A percentile compares a stretch with the other conserved stretches of the same genome.
These are phyloP conservation scores for Drosophila baimaii DNA, from an alignment of 1,140 invertebrate genomes.

Conservation along the genomic window DNA sequence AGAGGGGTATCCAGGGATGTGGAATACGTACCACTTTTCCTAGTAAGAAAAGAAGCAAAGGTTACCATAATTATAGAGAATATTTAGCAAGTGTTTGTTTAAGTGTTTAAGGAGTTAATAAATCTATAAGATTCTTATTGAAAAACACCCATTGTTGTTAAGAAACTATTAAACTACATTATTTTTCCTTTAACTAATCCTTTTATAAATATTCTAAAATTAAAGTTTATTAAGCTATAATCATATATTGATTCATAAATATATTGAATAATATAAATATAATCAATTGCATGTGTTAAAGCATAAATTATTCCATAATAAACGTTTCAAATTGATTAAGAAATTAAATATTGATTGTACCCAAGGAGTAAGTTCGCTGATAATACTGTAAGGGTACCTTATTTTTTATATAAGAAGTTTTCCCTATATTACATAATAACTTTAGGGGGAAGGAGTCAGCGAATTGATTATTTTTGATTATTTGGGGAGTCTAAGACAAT, in stretches of 20 bases:
- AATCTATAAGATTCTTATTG: background rate
- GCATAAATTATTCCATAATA: background rate
- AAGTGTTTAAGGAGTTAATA: background rate
- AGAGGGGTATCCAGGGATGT: background rate
- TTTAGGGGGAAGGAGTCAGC: too few species aligned
- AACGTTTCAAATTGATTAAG: background rate
- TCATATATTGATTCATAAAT: too few species aligned
- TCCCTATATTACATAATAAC: too few species aligned
- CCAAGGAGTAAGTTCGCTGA: too few species aligned
- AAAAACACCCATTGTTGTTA: background rate
- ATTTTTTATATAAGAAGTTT: too few species aligned
- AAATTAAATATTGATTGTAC: too few species aligned
- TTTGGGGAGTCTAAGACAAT: too few species aligned
- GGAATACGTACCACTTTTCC: background rate
- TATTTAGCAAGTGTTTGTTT: too few species aligned
- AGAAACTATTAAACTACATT: background rate
- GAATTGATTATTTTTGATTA: too few species aligned
- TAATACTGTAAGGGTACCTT: too few species aligned
- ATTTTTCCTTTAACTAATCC: too few species aligned
- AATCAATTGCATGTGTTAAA: too few species aligned
- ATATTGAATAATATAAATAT: background rate
- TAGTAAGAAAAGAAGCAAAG: background rate
- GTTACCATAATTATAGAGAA: background rate
- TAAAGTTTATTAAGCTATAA: background rate
- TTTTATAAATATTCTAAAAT: background rate